phyloP scores from a whole-genome alignment of 2,888 invertebrate genomes.

The Trimorus sp. region DNA sequence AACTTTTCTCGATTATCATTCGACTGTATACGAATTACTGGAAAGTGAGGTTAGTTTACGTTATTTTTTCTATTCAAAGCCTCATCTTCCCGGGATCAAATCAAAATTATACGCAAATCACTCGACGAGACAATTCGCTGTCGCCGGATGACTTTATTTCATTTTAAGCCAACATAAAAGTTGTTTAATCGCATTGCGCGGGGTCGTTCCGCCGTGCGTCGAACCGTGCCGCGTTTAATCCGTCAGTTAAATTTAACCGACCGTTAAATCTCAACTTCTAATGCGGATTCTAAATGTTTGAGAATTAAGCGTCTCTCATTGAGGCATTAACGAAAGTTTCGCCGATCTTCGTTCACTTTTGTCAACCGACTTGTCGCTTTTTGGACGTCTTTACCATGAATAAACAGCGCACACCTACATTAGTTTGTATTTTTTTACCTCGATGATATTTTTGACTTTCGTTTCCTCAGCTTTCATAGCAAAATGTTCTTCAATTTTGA shows the following conservation, averaged over 20 bases:
- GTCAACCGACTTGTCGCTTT: constrained; percentile 29
- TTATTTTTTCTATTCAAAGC: neutral
- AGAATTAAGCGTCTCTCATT: constrained; percentile 51
- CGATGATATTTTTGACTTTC: neutral
- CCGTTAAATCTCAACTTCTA: constrained; percentile 72
- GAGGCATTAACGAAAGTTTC: constrained; percentile 53
- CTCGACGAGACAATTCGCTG: constrained; percentile 17
- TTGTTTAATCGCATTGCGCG: constrained; percentile 72
- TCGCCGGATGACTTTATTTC: constrained; percentile 50
- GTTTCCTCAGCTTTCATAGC: neutral
- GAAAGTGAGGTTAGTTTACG: no score
- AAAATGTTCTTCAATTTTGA: no score
- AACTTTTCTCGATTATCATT: neutral
- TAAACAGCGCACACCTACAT: constrained; percentile 8
- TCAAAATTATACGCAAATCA: constrained; percentile 36
- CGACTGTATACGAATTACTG: no score
- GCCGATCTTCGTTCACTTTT: constrained; percentile 41
- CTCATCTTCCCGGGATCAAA: neutral
- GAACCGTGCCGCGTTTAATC: constrained; percentile 76
- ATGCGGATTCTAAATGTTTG: constrained; percentile 54
- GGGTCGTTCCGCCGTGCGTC: constrained; percentile 69
- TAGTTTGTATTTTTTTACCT: no score
- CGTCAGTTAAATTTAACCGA: constrained; percentile 77
- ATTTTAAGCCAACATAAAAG: constrained; percentile 77
- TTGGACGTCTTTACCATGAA: constrained; percentile 5